phyloP scores from a whole-genome alignment of 2,797 vertebrate species.

The Lithobates sylvaticus region DNA sequence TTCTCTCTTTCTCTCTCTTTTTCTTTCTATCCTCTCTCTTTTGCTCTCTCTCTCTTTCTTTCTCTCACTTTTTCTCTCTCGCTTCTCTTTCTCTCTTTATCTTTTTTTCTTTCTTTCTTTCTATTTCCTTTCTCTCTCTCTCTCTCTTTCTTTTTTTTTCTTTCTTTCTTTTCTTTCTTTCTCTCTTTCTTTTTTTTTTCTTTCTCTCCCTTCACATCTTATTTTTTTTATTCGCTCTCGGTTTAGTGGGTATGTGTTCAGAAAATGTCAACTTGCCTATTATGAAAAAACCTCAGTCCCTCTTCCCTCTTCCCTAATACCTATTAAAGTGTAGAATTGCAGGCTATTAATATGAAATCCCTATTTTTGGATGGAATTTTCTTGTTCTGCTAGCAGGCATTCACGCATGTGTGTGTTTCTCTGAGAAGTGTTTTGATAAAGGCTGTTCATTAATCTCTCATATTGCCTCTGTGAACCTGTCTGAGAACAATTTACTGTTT shows the following conservation, averaged over 20 bases:
- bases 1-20: too few species aligned
- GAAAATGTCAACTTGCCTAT: constrained; percentile 13
- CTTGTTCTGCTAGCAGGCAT: background rate
- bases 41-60: too few species aligned
- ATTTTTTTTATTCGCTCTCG: too few species aligned
- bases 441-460: constrained; percentile 21
- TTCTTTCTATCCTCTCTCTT: too few species aligned
- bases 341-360: background rate
- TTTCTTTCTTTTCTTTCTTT: too few species aligned
- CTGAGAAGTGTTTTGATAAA: constrained; percentile 13
- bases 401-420: background rate
- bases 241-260: too few species aligned
- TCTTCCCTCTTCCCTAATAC: background rate
- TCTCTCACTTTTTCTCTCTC: too few species aligned
- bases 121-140: too few species aligned
- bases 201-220: background rate
- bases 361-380: background rate
- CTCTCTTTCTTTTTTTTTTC: background rate
- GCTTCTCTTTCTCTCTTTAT: background rate
- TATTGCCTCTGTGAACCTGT: background rate
- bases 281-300: background rate
- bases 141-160: too few species aligned
- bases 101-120: background rate
- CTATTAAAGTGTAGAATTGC: background rate
- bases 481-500: constrained; percentile 40